Evolutionary conservation across 2,888 invertebrate genomes (phyloP).

Genomic region (Cinara cedri): DNA sequence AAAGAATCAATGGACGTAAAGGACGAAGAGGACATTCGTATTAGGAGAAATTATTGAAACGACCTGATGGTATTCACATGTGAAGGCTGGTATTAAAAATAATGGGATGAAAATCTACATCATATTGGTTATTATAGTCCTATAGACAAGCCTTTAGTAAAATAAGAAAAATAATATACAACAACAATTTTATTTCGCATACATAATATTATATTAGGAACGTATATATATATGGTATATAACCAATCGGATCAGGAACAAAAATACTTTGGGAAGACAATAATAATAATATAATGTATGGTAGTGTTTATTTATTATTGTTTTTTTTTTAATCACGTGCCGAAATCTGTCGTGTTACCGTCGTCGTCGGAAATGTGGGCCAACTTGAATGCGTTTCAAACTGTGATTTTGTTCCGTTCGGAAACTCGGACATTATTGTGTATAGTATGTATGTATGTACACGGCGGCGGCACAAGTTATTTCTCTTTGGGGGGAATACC

Average conservation of each 20-base stretch:
- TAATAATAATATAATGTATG: no score
- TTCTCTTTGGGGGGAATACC: constrained; percentile 30
- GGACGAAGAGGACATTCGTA: no score
- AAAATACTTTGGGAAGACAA: not conserved
- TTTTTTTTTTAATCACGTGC: not conserved
- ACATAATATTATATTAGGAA: no score
- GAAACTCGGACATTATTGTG: constrained; percentile 29
- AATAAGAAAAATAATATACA: no score
- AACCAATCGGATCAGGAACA: constrained; percentile 4
- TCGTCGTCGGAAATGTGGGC: constrained; percentile 25
- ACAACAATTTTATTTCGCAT: not conserved
- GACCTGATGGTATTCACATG: no score
- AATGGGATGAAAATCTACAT: no score
- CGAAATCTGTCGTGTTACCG: constrained; percentile 8
- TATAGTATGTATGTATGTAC: not conserved
- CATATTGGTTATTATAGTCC: no score
- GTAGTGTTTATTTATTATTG: not conserved
- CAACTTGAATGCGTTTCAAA: constrained; percentile 34
- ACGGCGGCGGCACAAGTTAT: not conserved
- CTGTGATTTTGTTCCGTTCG: constrained; percentile 34
- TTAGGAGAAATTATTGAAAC: no score
- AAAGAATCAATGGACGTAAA: no score
- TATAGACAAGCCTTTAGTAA: no score
- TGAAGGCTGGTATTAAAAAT: no score
- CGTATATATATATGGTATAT: not conserved